Percentiles rank a stretch among this genome's conserved stretches.
Conservation (phyloP, 2,113 vertebrate species). For the Girardinichthys multiradiatus region DNA sequence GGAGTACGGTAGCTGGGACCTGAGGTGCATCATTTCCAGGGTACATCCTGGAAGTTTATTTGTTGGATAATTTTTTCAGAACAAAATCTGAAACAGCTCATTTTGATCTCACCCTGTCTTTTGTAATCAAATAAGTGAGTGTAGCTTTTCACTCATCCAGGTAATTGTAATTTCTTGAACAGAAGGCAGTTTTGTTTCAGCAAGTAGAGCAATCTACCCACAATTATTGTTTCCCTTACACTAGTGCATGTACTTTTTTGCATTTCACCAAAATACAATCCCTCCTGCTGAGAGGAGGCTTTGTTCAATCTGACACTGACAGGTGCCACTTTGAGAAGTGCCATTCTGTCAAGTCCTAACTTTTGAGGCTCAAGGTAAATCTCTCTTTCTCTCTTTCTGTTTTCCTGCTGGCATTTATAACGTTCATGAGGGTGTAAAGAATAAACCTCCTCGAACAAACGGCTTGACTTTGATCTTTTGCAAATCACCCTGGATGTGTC, state of each 20-base stretch:
- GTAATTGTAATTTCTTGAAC: background rate
- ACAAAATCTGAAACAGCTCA: constrained; percentile 13
- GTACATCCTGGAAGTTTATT: constrained; percentile 9
- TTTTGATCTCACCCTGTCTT: constrained; percentile 7
- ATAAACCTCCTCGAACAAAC: constrained; percentile 53
- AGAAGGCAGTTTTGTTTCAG: constrained; percentile 1
- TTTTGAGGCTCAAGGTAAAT: constrained; percentile 57
- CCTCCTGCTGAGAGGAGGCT: constrained; percentile 26
- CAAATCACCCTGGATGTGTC: constrained; percentile 68
- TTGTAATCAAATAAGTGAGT: background rate
- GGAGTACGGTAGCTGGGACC: background rate
- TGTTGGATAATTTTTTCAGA: constrained; percentile 20
- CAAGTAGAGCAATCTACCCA: background rate
- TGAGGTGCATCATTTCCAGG: background rate
- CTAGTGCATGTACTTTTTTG: constrained; percentile 46
- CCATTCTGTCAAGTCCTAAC: constrained; percentile 67
- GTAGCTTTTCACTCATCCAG: background rate
- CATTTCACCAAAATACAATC: constrained; percentile 27
- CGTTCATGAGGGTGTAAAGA: constrained; percentile 31
- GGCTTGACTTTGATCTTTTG: constrained; percentile 67
- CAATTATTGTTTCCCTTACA: constrained; percentile 31
- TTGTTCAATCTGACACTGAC: constrained; percentile 34
- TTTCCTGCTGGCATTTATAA: constrained; percentile 21
- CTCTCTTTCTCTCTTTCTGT: constrained; percentile 33
- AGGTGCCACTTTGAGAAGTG: constrained; percentile 59